Percentiles rank a stretch among this genome's conserved stretches.
Conservation (phyloP, 1,140 invertebrate genomes). For the Drosophila bipectinata region DNA sequence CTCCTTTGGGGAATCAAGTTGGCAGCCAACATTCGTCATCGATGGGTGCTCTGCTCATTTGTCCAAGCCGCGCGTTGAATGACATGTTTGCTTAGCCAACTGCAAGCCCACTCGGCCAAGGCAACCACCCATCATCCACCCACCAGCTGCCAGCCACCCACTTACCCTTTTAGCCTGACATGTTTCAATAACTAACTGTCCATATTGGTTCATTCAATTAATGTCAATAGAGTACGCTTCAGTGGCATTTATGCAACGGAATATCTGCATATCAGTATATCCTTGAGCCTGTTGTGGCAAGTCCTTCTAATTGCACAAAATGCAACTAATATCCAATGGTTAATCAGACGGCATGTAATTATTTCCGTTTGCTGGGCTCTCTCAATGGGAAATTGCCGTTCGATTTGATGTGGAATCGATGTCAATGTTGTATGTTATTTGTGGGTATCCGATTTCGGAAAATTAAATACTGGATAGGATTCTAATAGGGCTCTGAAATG, state of each 20-base stretch:
- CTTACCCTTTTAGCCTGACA: conserved; percentile 15
- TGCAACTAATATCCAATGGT: conserved; percentile 47
- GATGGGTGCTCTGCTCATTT: conserved; percentile 19
- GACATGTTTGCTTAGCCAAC: conserved; percentile 48
- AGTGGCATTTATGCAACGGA: conserved; percentile 29
- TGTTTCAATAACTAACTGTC: conserved; percentile 62
- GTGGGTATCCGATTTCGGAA: neutral
- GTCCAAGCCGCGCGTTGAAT: conserved; percentile 18
- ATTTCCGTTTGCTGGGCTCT: conserved; percentile 17
- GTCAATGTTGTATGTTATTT: conserved; percentile 2
- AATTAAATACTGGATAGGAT: conserved; percentile 9
- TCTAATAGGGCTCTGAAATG: neutral
- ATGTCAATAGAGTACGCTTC: conserved; percentile 56
- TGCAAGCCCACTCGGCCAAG: neutral
- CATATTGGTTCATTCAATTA: conserved; percentile 73
- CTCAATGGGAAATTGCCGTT: conserved; percentile 24
- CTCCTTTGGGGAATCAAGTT: conserved; percentile 12
- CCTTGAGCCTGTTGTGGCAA: conserved; percentile 44
- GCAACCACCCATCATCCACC: neutral
- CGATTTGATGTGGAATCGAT: conserved; percentile 10
- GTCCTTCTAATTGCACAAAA: conserved; percentile 55
- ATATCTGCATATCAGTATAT: conserved; percentile 2
- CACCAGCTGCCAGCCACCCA: neutral
- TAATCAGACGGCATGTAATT: conserved; percentile 63
- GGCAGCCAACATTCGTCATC: conserved; percentile 43